A percentile compares a stretch with the other conserved stretches of the same genome.
Conservation (phyloP, 2,797 vertebrate genomes). For the Vireo griseus region DNA sequence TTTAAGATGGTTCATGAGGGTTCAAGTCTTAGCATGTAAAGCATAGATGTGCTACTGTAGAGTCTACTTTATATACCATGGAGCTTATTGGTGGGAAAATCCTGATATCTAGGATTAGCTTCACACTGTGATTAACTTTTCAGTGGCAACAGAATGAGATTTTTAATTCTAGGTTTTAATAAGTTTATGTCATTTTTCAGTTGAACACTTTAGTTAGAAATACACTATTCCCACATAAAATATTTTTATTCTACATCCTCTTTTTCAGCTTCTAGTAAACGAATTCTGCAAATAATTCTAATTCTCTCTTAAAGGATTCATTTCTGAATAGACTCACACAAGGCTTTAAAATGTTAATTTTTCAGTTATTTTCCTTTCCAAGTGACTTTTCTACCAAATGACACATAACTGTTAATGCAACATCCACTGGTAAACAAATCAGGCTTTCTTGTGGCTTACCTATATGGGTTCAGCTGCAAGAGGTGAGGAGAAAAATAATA, state of each 20-base stretch:
- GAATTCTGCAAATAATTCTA: constrained; percentile 5
- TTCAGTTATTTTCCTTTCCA: not conserved
- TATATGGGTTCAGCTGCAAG: not conserved
- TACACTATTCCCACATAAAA: not conserved
- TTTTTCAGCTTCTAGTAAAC: not conserved
- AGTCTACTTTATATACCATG: not conserved
- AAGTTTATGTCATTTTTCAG: constrained; percentile 43
- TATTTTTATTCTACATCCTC: not conserved
- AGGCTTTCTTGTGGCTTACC: not conserved
- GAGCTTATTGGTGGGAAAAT: constrained; percentile 36
- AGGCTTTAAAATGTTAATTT: not conserved
- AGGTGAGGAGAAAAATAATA: not conserved
- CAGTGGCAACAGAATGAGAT: not conserved
- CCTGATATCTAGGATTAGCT: constrained; percentile 56
- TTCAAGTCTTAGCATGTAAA: constrained; percentile 23
- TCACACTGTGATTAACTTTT: constrained; percentile 59
- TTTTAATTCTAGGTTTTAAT: constrained; percentile 55
- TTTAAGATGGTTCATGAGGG: not conserved
- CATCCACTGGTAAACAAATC: not conserved
- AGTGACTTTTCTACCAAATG: not conserved
- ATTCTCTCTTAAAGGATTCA: not conserved
- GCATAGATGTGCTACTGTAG: not conserved
- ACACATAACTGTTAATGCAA: not conserved
- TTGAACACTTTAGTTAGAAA: constrained; percentile 9
- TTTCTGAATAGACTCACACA: not conserved